These are phyloP conservation scores for Ancistrus triradiatus DNA, from an alignment of 2,113 vertebrate species.

Conservation along the genomic window DNA sequence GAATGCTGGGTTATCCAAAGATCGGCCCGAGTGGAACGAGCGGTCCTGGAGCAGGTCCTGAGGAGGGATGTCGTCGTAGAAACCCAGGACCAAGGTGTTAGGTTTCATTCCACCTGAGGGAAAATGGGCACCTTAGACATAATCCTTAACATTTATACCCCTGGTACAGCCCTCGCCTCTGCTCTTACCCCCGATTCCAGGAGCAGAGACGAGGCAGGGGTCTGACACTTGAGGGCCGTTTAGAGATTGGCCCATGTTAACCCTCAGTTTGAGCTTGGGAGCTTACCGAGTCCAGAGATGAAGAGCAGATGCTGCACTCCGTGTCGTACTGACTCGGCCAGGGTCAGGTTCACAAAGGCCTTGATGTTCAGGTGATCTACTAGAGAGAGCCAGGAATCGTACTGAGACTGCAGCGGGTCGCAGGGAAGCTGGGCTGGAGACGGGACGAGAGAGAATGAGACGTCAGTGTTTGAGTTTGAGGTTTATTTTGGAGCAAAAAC, in stretches of 20 bases:
- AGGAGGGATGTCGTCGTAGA: constrained; percentile 71
- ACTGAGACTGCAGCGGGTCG: constrained; percentile 80
- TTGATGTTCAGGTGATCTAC: constrained; percentile 89
- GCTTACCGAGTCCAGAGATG: constrained; percentile 86
- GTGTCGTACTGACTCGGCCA: constrained; percentile 76
- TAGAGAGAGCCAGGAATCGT: constrained; percentile 83
- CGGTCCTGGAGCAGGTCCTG: constrained; percentile 69
- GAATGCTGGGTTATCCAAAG: constrained; percentile 15
- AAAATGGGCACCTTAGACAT: no score
- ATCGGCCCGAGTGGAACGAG: constrained; percentile 41
- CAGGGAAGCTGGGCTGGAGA: constrained; percentile 74
- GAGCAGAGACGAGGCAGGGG: no score
- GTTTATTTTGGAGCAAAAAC: no score
- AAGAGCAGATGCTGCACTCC: constrained; percentile 87
- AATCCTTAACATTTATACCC: no score
- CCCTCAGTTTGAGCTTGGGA: no score
- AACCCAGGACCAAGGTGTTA: constrained; percentile 85
- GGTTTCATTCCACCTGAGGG: constrained; percentile 84
- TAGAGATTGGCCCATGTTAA: no score
- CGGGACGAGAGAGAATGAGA: constrained; percentile 4
- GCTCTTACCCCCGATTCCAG: no score
- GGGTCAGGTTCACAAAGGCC: constrained; percentile 83
- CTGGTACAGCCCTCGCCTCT: no score
- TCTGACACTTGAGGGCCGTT: no score
- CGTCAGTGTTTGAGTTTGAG: no score